Evolutionary conservation across 2,797 vertebrate genomes (phyloP).

Genomic region (Helarctos malayanus): DNA sequence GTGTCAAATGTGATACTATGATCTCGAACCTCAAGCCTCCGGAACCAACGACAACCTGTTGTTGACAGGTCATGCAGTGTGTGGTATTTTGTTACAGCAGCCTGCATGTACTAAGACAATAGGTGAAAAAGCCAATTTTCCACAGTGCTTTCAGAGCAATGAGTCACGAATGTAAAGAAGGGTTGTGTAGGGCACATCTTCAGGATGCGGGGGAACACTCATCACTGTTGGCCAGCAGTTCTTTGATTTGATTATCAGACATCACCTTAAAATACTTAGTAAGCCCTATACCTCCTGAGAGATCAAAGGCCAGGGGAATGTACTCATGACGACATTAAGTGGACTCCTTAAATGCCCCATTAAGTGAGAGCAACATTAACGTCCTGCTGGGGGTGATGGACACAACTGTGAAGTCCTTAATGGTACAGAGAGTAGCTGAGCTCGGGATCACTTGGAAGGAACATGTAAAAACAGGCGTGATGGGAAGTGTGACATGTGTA

Average conservation of each 20-base stretch:
- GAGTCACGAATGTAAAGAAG: fast-evolving
- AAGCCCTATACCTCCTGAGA: not conserved
- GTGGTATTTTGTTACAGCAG: not conserved
- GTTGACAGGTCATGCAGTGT: not conserved
- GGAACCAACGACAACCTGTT: not conserved
- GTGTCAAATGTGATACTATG: not conserved
- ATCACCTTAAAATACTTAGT: not conserved
- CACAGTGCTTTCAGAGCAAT: not conserved
- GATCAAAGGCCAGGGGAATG: not conserved
- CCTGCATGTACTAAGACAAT: not conserved
- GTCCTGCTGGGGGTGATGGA: not conserved
- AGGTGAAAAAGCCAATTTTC: not conserved
- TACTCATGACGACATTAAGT: not conserved
- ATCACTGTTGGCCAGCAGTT: not conserved
- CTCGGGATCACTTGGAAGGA: not conserved
- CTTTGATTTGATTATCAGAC: not conserved
- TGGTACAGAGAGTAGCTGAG: not conserved
- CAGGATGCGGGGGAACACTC: too few species aligned
- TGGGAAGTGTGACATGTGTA: not conserved
- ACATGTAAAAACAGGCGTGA: fast-evolving
- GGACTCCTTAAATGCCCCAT: too few species aligned
- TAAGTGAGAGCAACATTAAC: not conserved
- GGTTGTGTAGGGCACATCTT: not conserved
- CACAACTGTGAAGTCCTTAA: fast-evolving
- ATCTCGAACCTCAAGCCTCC: not conserved